Evolutionary conservation across 2,888 invertebrate species (phyloP).

Genomic region (Lycia hirtaria): DNA sequence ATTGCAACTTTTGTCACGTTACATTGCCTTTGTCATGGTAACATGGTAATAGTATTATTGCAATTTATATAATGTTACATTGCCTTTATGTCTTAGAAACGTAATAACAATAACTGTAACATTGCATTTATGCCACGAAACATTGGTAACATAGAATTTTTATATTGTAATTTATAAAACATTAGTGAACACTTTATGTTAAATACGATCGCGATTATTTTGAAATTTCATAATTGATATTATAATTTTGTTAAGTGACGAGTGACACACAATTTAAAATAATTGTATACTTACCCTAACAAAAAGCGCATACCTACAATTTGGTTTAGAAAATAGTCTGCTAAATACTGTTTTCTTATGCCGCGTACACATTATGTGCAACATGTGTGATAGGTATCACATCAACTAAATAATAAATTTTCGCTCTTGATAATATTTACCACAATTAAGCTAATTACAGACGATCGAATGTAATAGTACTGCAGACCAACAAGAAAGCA

Average conservation of each 20-base stretch:
- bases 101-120: too few species aligned
- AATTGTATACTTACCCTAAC: conserved; percentile 11
- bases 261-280: conserved; percentile 2
- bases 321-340: neutral
- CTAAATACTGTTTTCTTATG: neutral
- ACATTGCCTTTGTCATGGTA: neutral
- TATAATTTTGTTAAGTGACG: neutral
- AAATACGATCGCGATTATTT: too few species aligned
- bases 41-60: neutral
- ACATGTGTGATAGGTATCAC: neutral
- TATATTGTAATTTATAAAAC: too few species aligned
- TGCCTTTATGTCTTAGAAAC: too few species aligned
- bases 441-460: too few species aligned
- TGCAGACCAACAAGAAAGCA: too few species aligned
- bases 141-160: too few species aligned
- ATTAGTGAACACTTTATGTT: too few species aligned
- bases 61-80: too few species aligned
- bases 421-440: neutral
- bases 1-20: neutral
- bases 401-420: neutral
- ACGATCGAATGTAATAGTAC: too few species aligned
- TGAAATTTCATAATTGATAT: neutral
- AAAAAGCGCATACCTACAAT: neutral
- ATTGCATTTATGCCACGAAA: too few species aligned
- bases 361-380: neutral